phyloP scores from a whole-genome alignment of 2,888 invertebrate genomes.

The Mimas tiliae region DNA sequence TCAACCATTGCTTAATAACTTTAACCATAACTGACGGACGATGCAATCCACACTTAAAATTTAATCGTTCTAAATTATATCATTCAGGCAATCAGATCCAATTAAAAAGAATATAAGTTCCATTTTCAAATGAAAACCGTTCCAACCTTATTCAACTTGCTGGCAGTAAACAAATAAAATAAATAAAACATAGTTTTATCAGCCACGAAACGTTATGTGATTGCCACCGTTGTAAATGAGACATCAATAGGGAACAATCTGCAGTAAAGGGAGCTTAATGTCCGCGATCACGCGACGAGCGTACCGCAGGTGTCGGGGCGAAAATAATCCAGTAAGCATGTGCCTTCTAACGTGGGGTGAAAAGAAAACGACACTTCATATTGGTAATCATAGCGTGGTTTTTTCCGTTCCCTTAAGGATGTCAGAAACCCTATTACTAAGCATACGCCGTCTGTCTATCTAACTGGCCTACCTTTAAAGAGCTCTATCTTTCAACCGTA shows the following conservation, averaged over 20 bases:
- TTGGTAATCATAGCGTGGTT: background rate
- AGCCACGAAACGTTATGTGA: conserved; percentile 24
- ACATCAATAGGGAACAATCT: conserved; percentile 42
- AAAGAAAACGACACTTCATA: background rate
- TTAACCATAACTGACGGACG: no score
- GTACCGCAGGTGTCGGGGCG: conserved; percentile 15
- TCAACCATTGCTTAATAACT: no score
- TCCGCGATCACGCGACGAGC: conserved; percentile 39
- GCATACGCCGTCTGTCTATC: no score
- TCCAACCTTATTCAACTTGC: conserved; percentile 7
- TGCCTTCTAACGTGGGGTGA: background rate
- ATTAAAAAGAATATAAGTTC: background rate
- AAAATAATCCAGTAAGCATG: conserved; percentile 22
- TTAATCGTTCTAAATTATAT: no score
- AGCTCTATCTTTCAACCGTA: no score
- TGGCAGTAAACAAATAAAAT: conserved; percentile 22
- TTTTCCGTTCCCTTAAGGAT: background rate
- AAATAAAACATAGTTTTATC: conserved; percentile 21
- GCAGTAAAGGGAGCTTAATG: conserved; percentile 39
- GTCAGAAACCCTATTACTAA: no score
- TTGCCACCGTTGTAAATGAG: conserved; percentile 39
- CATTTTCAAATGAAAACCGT: conserved; percentile 3
- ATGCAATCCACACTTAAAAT: no score
- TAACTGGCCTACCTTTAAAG: no score
- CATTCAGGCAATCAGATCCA: background rate